Evolutionary conservation across 2,113 vertebrate genomes (phyloP).

Genomic region (Prolemur simus): DNA sequence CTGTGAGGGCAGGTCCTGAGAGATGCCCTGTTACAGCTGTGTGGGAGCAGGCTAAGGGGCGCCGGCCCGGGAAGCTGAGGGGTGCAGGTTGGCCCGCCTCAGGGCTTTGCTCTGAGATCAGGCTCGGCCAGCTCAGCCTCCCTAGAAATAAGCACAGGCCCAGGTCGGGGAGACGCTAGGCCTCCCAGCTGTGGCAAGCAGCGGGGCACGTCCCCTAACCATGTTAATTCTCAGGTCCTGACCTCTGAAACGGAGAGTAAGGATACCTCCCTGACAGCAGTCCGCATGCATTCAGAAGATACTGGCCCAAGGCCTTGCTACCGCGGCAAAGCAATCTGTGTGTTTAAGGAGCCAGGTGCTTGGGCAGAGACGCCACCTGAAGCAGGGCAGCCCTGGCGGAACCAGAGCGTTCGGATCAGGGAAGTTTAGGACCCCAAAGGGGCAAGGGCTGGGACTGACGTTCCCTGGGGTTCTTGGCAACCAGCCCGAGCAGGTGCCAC

Average conservation of each 20-base stretch:
- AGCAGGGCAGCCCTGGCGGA: background rate
- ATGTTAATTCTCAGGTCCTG: background rate
- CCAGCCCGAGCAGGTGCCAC: conserved; percentile 74
- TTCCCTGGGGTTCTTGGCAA: conserved; percentile 62
- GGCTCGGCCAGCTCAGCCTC: background rate
- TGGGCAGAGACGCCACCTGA: background rate
- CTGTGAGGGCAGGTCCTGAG: background rate
- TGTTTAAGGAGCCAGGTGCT: background rate
- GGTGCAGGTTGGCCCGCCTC: background rate
- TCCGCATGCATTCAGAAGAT: background rate
- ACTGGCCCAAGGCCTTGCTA: background rate
- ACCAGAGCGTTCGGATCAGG: background rate
- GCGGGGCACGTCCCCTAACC: background rate
- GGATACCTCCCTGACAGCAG: too few relatives aligned
- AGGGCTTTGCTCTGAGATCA: background rate
- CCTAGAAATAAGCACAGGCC: background rate
- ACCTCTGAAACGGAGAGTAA: background rate
- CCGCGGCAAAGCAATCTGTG: background rate
- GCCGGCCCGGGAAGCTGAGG: too few relatives aligned
- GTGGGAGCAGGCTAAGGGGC: too few relatives aligned
- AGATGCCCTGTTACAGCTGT: background rate
- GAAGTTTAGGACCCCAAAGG: background rate
- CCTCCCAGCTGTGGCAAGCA: background rate
- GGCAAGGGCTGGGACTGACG: background rate
- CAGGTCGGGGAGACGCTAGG: rapidly evolving